Evolutionary conservation across 2,797 vertebrate species (phyloP).

Genomic region (Leuciscus waleckii): DNA sequence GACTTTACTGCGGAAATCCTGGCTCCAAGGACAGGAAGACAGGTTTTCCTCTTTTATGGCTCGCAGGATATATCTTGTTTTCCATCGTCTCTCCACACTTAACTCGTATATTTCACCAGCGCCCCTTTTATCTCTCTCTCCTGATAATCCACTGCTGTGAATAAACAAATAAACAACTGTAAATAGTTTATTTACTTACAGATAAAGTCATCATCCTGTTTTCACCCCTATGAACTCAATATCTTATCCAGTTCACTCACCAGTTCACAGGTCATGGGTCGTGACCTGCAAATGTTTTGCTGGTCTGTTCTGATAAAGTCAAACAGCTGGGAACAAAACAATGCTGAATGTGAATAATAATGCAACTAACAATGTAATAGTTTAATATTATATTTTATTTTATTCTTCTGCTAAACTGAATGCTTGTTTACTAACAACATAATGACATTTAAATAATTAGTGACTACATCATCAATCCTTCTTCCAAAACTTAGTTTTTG

Average conservation of each 20-base stretch:
- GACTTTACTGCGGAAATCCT: slow-evolving; percentile 77
- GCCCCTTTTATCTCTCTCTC: slow-evolving; percentile 16
- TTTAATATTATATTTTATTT: too few relatives aligned
- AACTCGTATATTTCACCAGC: not conserved
- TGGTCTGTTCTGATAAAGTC: not conserved
- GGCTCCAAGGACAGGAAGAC: slow-evolving; percentile 80
- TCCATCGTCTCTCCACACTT: slow-evolving; percentile 7
- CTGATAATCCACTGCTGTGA: slow-evolving; percentile 23
- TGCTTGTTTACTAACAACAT: not conserved
- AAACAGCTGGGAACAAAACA: not conserved
- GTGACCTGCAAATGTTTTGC: not conserved
- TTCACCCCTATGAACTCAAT: slow-evolving; percentile 71
- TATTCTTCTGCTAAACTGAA: not conserved
- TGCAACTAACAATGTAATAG: not conserved
- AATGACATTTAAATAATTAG: not conserved
- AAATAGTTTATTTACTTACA: slow-evolving; percentile 53
- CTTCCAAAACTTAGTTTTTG: not conserved
- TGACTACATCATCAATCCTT: not conserved
- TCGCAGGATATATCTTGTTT: slow-evolving; percentile 52
- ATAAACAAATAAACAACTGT: slow-evolving; percentile 64
- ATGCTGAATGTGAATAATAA: not conserved
- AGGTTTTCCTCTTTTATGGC: slow-evolving; percentile 71
- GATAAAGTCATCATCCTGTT: slow-evolving; percentile 64
- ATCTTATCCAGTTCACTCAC: slow-evolving; percentile 65
- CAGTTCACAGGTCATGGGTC: not conserved